Conservation (phyloP, 2,113 vertebrate species). For the Thamnophis sirtalis region DNA sequence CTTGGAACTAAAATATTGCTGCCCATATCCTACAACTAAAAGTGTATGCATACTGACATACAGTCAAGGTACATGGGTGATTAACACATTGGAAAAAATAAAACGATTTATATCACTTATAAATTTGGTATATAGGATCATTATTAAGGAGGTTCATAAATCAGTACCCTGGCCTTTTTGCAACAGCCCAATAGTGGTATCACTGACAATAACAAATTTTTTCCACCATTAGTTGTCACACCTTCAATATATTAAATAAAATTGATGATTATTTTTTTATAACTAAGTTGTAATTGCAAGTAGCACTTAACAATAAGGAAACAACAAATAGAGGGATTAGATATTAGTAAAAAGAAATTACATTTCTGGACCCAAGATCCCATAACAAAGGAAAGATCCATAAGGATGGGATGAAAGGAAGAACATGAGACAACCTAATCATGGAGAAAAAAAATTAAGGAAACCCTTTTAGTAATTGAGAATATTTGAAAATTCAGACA, state of each 20-base stretch:
- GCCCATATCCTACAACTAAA: not conserved
- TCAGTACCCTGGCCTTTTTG: not conserved
- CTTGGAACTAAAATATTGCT: not conserved
- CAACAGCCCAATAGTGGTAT: not conserved
- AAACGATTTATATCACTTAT: not conserved
- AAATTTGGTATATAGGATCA: not conserved
- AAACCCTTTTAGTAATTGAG: not conserved
- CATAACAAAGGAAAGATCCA: not conserved
- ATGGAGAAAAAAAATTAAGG: not conserved
- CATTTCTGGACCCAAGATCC: not conserved
- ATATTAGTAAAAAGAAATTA: not conserved
- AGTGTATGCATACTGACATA: not conserved
- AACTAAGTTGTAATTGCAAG: constrained; percentile 16
- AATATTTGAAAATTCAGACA: not conserved
- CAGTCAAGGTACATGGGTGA: not conserved
- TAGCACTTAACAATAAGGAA: constrained; percentile 14
- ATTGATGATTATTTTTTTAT: not conserved
- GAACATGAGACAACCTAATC: not conserved
- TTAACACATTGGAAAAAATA: constrained; percentile 8
- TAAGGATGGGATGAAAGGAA: not conserved
- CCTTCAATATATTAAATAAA: not conserved
- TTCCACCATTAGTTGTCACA: not conserved
- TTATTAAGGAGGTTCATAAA: not conserved
- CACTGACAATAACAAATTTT: constrained; percentile 12
- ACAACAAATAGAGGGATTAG: not conserved